A percentile compares a stretch with the other conserved stretches of the same genome.
phyloP scores from a whole-genome alignment of 2,888 invertebrate species.

The Agrilus mali region DNA sequence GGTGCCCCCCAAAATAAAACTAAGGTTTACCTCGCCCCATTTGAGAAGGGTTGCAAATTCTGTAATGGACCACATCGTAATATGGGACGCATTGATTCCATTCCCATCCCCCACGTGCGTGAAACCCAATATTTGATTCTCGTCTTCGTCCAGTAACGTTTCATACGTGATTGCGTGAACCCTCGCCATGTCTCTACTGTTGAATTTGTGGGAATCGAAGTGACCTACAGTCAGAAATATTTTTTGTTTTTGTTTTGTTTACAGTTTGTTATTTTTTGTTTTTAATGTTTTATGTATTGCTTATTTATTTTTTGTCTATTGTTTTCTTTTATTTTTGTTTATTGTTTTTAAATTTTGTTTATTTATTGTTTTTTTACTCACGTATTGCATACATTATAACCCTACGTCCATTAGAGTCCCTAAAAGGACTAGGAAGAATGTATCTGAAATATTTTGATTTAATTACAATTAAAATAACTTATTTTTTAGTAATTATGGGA shows the following conservation, averaged over 20 bases:
- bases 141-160: conserved; percentile 59
- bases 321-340: neutral
- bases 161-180: conserved; percentile 62
- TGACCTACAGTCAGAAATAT: neutral
- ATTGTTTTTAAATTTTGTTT: no score
- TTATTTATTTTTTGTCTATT: no score
- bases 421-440: conserved; percentile 59
- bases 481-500: conserved; percentile 1
- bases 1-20: conserved; percentile 1
- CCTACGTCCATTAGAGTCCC: conserved; percentile 59
- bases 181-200: conserved; percentile 56
- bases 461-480: neutral
- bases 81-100: conserved; percentile 47
- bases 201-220: conserved; percentile 47
- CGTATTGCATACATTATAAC: conserved; percentile 43
- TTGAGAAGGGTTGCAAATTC: conserved; percentile 58
- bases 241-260: neutral
- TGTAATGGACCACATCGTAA: conserved; percentile 60
- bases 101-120: conserved; percentile 58
- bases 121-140: conserved; percentile 63
- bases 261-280: neutral
- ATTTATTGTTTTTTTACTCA: neutral
- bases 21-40: conserved; percentile 54
- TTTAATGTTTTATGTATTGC: no score
- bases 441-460: conserved; percentile 39